A percentile compares a stretch with the other conserved stretches of the same genome.
phyloP scores from a whole-genome alignment of 2,888 invertebrate genomes.

The Andrena dorsata region DNA sequence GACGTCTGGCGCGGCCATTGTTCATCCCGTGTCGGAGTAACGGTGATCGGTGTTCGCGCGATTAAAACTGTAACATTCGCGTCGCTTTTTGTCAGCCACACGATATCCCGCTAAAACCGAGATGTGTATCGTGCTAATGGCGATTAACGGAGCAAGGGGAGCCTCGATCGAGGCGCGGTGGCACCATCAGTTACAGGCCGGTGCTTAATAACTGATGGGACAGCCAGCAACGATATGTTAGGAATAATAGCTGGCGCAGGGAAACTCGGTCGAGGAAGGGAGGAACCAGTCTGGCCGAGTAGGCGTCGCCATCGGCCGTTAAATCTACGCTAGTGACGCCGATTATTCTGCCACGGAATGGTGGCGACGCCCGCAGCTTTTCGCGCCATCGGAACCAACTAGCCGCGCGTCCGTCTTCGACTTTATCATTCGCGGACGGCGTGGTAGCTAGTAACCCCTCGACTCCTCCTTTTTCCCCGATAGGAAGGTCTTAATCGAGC shows the following conservation, averaged over 20 bases:
- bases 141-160: constrained; percentile 33
- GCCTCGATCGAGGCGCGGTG: not conserved
- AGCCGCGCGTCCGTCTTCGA: constrained; percentile 29
- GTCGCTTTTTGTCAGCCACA: constrained; percentile 39
- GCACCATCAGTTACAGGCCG: not conserved
- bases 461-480: not conserved
- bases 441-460: not conserved
- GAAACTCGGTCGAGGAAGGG: not conserved
- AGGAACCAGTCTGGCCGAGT: constrained; percentile 1
- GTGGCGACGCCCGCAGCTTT: constrained; percentile 21
- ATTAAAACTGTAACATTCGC: constrained; percentile 38
- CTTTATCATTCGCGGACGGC: constrained; percentile 35
- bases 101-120: constrained; percentile 3
- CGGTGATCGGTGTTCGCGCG: constrained; percentile 34
- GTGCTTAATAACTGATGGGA: constrained; percentile 16
- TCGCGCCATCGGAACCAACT: constrained; percentile 34
- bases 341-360: constrained; percentile 31
- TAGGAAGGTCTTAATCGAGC: constrained; percentile 57
- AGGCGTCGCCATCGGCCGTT: constrained; percentile 9
- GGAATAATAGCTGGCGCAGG: constrained; percentile 10
- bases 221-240: constrained; percentile 9
- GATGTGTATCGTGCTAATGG: constrained; percentile 9
- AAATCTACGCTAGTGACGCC: constrained; percentile 18
- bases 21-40: constrained; percentile 29
- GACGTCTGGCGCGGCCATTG: constrained; percentile 15